Base-by-base conservation (phyloP, 2,888 invertebrate species). In the Sicus ferrugineus region DNA sequence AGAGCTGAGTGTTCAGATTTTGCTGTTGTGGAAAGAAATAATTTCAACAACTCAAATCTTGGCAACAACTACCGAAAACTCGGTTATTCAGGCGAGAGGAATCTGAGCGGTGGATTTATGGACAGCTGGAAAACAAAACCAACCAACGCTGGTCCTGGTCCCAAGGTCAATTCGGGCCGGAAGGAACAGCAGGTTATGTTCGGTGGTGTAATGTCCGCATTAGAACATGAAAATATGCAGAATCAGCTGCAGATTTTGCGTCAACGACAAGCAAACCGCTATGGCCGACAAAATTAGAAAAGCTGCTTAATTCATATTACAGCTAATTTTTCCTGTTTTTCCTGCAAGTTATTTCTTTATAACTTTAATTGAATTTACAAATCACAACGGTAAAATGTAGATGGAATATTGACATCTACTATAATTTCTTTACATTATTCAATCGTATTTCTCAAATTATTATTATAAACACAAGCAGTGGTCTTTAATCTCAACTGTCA, bases 21-120 rank as follows among this genome's bases (percentile, higher is more conserved):
- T 52, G 59, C 28, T 31, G 31, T 30, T 67, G 23, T 48, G 46
- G 48, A 48, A 30, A 46, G 46, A 59, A 59, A 48, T 48, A 66
- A 66, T 38, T 30, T n/a, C 46, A 31, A 67, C 59, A 58, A 67
- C 34, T 7, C 58, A 21, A 59, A 67, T 34, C 59, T 21, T 9
- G 48, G 14, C 34, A 67, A 67, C 34, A 54, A 34, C 54, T 38
- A 50, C 50, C n/a, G n/a, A 16, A 34, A 54, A 38, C 21, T 21
- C 6, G 54, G n/a, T 23, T 54, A 52, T 67, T 31, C 30, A 23
- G 46, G 48, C 48, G 14, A n/a, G n/a, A n/a, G n/a, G n/a, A n/a
- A n/a, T n/a, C n/a, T n/a, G n/a, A n/a, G n/a, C n/a, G n/a, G n/a
- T n/a, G 59, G 67, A 48, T 50, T 34, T 67, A n/a, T 31, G n/a